Evolutionary conservation across 2,888 invertebrate species (phyloP).

Genomic region (Tipula helvola): DNA sequence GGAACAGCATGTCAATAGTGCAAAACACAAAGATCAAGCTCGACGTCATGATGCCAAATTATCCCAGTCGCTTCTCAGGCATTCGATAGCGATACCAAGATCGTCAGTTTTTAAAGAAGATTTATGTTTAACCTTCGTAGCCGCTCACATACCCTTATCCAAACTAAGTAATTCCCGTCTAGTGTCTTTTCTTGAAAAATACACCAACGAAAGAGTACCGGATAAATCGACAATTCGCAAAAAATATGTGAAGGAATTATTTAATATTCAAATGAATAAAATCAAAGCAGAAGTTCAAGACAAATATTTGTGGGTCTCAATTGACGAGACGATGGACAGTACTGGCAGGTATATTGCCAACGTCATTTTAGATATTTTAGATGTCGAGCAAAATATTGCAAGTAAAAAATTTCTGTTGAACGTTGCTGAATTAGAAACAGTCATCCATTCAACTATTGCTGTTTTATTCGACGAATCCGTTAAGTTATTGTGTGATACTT

Average conservation of each 20-base stretch:
- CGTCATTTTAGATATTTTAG: no score
- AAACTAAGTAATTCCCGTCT: background rate
- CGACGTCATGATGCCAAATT: background rate
- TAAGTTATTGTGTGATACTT: background rate
- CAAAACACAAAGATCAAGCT: background rate
- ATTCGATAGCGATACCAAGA: background rate
- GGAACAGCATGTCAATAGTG: background rate
- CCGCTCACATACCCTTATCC: background rate
- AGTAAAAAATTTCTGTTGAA: no score
- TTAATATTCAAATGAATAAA: background rate
- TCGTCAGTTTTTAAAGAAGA: background rate
- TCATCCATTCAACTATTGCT: background rate
- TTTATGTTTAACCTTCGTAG: background rate
- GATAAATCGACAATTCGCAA: background rate
- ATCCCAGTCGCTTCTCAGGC: background rate
- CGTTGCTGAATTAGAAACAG: background rate
- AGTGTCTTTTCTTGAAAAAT: no score
- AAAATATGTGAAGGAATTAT: background rate
- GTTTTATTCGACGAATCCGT: no score
- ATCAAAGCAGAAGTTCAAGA: no score
- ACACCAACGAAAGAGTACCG: no score
- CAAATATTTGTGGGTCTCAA: no score
- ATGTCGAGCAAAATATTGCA: no score
- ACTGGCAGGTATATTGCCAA: no score
- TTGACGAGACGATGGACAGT: no score